A percentile compares a stretch with the other conserved stretches of the same genome.
phyloP scores from a whole-genome alignment of 2,113 vertebrate species.

The Manacus vitellinus region DNA sequence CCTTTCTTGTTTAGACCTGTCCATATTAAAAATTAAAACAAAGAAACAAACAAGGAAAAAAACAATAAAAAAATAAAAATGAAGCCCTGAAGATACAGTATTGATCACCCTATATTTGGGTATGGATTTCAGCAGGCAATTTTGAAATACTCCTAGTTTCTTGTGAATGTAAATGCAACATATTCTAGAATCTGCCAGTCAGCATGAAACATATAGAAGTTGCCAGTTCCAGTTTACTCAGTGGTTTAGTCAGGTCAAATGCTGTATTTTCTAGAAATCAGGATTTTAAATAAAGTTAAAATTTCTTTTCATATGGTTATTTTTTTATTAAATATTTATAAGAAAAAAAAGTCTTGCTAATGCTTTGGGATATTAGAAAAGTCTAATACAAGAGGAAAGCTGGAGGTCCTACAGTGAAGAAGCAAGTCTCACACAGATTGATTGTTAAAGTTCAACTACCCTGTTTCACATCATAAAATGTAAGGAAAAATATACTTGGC shows the following conservation, averaged over 20 bases:
- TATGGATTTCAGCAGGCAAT: not conserved
- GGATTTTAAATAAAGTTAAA: not conserved
- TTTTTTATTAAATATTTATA: not conserved
- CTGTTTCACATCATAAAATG: conserved; percentile 30
- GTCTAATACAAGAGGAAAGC: conserved; percentile 36
- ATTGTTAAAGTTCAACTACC: not conserved
- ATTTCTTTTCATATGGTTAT: not conserved
- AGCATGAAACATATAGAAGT: not conserved
- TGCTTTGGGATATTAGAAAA: conserved; percentile 20
- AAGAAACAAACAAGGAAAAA: not conserved
- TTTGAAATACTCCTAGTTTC: not conserved
- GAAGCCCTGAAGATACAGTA: not conserved
- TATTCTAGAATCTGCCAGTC: not conserved
- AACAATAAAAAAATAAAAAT: not conserved
- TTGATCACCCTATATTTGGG: not conserved
- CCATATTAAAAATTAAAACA: not conserved
- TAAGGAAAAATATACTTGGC: conserved; percentile 50
- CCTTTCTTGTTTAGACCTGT: not conserved
- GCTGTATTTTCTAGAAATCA: not conserved
- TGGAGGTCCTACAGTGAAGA: conserved; percentile 6
- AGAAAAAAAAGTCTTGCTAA: conserved; percentile 23
- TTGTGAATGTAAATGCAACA: not conserved
- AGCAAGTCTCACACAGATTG: not conserved
- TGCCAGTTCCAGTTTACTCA: not conserved
- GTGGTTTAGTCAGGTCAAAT: not conserved